Percentiles rank a stretch among this genome's conserved stretches.
These are phyloP conservation scores for Hirtodrosophila histrioides DNA, from an alignment of 2,888 invertebrate species.

Conservation along the genomic window DNA sequence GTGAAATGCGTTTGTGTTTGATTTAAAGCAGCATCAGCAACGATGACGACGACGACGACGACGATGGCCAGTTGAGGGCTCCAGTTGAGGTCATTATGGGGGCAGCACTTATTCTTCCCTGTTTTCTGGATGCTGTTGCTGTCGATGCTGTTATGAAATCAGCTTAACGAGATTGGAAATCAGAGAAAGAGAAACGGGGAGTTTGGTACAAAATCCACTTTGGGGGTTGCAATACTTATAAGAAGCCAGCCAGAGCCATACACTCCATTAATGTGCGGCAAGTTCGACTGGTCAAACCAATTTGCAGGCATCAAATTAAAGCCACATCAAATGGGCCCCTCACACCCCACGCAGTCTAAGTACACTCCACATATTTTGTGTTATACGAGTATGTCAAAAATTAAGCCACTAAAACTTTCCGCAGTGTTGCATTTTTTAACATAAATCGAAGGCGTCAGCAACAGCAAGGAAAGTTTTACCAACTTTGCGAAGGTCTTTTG, in stretches of 20 bases:
- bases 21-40: slow-evolving; percentile 69
- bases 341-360: slow-evolving; percentile 3
- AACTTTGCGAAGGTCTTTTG: slow-evolving; percentile 38
- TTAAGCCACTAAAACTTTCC: slow-evolving; percentile 61
- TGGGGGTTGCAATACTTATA: slow-evolving; percentile 44
- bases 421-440: slow-evolving; percentile 66
- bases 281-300: slow-evolving; percentile 70
- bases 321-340: slow-evolving; percentile 54
- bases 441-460: slow-evolving; percentile 69
- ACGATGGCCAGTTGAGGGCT: slow-evolving; percentile 44
- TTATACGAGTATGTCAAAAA: slow-evolving; percentile 31
- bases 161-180: slow-evolving; percentile 77
- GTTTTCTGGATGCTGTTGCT: slow-evolving; percentile 14
- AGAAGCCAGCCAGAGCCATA: slow-evolving; percentile 11
- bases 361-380: slow-evolving; percentile 10
- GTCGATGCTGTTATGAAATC: slow-evolving; percentile 73
- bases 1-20: slow-evolving; percentile 72
- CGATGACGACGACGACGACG: slow-evolving; percentile 3
- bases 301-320: slow-evolving; percentile 73
- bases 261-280: slow-evolving; percentile 22
- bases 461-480: slow-evolving; percentile 46
- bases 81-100: slow-evolving; percentile 57
- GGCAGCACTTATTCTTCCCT: slow-evolving; percentile 20
- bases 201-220: slow-evolving; percentile 38
- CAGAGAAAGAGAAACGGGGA: slow-evolving; percentile 38